Evolutionary conservation across 2,888 invertebrate genomes (phyloP).

Genomic region (Hypena proboscidalis): DNA sequence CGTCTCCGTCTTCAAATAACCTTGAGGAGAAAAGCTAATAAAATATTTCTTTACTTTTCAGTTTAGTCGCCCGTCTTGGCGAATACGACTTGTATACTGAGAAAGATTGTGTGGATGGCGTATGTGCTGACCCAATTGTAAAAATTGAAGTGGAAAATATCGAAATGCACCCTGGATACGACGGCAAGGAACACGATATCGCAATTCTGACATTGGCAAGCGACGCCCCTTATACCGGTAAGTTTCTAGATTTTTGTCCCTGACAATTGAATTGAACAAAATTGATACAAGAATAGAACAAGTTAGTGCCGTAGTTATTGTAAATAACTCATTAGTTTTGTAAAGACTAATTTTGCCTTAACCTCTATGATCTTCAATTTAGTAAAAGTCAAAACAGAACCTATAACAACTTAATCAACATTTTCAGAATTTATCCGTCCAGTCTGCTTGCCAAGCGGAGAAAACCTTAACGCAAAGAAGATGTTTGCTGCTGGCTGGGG

Average conservation of each 20-base stretch:
- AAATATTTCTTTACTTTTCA: slow-evolving; percentile 18
- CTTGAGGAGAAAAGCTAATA: neutral
- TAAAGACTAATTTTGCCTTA: too few species aligned
- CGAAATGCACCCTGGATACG: slow-evolving; percentile 45
- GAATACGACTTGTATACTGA: slow-evolving; percentile 57
- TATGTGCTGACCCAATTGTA: slow-evolving; percentile 42
- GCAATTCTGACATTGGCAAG: slow-evolving; percentile 50
- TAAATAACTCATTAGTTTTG: neutral
- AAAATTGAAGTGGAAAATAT: slow-evolving; percentile 33
- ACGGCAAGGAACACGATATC: slow-evolving; percentile 51
- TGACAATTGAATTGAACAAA: neutral
- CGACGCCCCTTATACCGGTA: slow-evolving; percentile 57
- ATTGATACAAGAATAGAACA: too few species aligned
- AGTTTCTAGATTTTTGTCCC: slow-evolving; percentile 5
- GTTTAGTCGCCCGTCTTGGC: slow-evolving; percentile 58
- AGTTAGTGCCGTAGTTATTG: neutral
- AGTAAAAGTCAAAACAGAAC: too few species aligned
- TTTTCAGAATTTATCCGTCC: slow-evolving; percentile 60
- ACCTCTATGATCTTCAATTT: too few species aligned
- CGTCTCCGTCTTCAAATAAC: too few species aligned
- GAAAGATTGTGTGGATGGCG: slow-evolving; percentile 50
- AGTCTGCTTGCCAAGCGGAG: slow-evolving; percentile 51
- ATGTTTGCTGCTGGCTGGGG: slow-evolving; percentile 58
- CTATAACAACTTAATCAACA: neutral
- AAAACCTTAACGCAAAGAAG: slow-evolving; percentile 23